Conservation (phyloP, 2,113 vertebrate species). For the Lates calcarifer region DNA sequence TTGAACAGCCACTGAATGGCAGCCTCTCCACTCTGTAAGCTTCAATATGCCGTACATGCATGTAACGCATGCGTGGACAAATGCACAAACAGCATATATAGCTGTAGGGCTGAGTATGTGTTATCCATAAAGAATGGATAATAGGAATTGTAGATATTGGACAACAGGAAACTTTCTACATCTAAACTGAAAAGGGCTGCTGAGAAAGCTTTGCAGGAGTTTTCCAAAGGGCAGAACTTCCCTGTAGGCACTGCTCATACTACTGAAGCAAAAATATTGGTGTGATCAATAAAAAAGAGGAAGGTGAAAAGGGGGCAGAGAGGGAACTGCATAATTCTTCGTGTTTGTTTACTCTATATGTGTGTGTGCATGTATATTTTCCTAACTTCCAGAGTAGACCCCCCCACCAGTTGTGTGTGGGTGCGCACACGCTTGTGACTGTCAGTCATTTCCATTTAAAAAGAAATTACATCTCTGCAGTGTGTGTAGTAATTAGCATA, state of each 20-base stretch:
- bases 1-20: background rate
- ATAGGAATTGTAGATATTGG: conserved; percentile 4
- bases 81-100: background rate
- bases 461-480: conserved; percentile 43
- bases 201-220: conserved; percentile 8
- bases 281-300: conserved; percentile 6
- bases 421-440: conserved; percentile 5
- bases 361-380: background rate
- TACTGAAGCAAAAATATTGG: background rate
- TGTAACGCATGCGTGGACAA: background rate
- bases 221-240: conserved; percentile 18
- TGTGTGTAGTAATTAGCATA: conserved; percentile 58
- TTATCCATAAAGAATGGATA: background rate
- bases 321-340: background rate
- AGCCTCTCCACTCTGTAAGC: background rate
- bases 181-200: background rate
- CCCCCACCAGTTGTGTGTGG: background rate
- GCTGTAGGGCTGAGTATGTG: background rate
- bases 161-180: background rate
- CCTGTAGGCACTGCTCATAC: background rate
- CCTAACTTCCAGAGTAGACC: background rate
- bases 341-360: background rate
- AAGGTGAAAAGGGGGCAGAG: background rate
- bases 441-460: conserved; percentile 48
- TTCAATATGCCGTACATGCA: background rate